These are phyloP conservation scores for Ditula angustiorana DNA, from an alignment of 2,888 invertebrate species.

Conservation along the genomic window DNA sequence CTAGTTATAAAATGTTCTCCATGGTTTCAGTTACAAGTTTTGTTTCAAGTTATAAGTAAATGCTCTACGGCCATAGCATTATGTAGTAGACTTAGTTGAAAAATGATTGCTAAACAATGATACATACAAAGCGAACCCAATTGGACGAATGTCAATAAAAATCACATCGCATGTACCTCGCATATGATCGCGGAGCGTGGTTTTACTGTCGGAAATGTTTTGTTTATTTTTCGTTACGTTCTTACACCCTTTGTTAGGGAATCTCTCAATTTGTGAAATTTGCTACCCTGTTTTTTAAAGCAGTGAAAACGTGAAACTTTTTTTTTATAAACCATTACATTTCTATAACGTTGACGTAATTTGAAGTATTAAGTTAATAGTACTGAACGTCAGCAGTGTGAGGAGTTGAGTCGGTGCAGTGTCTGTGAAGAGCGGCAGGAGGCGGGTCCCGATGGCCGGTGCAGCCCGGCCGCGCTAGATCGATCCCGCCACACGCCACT, in stretches of 20 bases:
- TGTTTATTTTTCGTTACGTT: slow-evolving; percentile 8
- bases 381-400: slow-evolving; percentile 31
- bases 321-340: not conserved
- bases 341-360: not conserved
- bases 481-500: slow-evolving; percentile 65
- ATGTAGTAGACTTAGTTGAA: too few species aligned
- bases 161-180: not conserved
- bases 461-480: slow-evolving; percentile 69
- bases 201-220: not conserved
- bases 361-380: slow-evolving; percentile 11
- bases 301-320: not conserved
- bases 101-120: too few species aligned
- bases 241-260: not conserved
- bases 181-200: not conserved
- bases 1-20: too few species aligned
- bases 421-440: slow-evolving; percentile 56
- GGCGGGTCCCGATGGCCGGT: slow-evolving; percentile 59
- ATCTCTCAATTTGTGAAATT: not conserved
- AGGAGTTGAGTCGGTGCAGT: slow-evolving; percentile 44
- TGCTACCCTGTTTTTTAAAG: not conserved
- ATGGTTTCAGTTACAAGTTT: too few species aligned
- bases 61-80: too few species aligned
- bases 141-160: not conserved
- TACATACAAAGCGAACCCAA: not conserved
- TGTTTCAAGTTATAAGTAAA: too few species aligned